These are phyloP conservation scores for Ostrea edulis DNA, from an alignment of 1,140 invertebrate genomes.

Conservation along the genomic window DNA sequence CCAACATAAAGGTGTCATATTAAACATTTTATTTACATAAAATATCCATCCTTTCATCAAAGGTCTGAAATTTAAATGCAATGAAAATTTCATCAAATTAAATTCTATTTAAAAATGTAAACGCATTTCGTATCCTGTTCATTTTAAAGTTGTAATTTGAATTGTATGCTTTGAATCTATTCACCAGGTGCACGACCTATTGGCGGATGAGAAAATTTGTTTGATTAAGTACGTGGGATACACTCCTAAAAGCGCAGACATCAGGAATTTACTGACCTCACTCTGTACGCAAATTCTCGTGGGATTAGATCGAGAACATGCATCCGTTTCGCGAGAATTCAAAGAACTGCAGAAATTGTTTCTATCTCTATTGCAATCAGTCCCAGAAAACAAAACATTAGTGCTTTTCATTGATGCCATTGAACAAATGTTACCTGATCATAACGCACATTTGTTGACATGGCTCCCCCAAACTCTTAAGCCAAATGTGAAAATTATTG, in stretches of 20 bases:
- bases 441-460: constrained; percentile 67
- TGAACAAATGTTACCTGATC: constrained; percentile 69
- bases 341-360: constrained; percentile 71
- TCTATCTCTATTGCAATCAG: constrained; percentile 61
- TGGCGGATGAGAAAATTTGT: constrained; percentile 59
- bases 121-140: neutral
- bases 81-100: neutral
- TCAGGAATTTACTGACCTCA: constrained; percentile 95
- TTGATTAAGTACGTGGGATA: constrained; percentile 72
- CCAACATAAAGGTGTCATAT: constrained; percentile 76
- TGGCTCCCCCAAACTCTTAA: constrained; percentile 74
- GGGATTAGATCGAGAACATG: constrained; percentile 55
- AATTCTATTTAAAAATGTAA: constrained; percentile 4
- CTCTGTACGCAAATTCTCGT: constrained; percentile 87
- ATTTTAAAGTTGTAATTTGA: neutral
- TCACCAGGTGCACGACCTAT: constrained; percentile 82
- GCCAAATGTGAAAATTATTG: constrained; percentile 74
- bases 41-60: neutral
- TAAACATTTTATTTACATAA: neutral
- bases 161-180: constrained; percentile 5
- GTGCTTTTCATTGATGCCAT: constrained; percentile 75
- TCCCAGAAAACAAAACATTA: constrained; percentile 66
- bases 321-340: constrained; percentile 65
- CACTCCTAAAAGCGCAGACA: constrained; percentile 77
- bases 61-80: neutral